Conservation (phyloP, 2,113 vertebrate genomes). For the Peromyscus maniculatus region DNA sequence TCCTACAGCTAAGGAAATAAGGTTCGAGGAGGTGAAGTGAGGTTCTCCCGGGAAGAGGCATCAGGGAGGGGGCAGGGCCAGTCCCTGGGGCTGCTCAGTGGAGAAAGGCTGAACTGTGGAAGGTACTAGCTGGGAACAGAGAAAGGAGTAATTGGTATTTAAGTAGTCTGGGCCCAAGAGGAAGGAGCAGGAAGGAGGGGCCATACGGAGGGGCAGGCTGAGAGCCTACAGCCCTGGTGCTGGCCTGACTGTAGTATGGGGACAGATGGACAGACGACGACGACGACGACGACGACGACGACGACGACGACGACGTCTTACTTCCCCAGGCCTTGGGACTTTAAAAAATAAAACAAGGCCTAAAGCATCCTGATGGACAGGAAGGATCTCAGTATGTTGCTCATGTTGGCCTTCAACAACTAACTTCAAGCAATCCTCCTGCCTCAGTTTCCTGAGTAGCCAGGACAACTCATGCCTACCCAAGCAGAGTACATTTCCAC, state of each 20-base stretch:
- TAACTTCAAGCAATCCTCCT: not conserved
- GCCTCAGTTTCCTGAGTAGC: not conserved
- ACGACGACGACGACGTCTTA: not conserved
- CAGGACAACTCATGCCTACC: no score
- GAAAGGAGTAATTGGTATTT: not conserved
- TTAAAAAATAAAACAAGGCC: not conserved
- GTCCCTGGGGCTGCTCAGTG: rapidly evolving
- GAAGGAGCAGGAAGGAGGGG: rapidly evolving
- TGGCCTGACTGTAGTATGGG: rapidly evolving
- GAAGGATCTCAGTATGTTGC: not conserved
- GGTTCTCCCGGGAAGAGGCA: not conserved
- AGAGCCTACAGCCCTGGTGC: not conserved
- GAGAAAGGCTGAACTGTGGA: not conserved
- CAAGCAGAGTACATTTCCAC: not conserved
- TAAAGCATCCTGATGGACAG: not conserved
- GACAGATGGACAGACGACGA: not conserved
- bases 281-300: no score
- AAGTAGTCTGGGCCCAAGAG: not conserved
- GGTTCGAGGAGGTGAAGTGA: not conserved
- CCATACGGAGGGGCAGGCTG: rapidly evolving
- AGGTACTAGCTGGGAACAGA: not conserved
- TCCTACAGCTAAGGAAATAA: not conserved
- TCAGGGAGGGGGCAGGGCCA: not conserved
- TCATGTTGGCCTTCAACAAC: not conserved
- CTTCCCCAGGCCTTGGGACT: not conserved